Percentiles rank a stretch among this genome's conserved stretches.
Evolutionary conservation across 2,113 vertebrate species (phyloP).

Genomic region (Blennius ocellaris): DNA sequence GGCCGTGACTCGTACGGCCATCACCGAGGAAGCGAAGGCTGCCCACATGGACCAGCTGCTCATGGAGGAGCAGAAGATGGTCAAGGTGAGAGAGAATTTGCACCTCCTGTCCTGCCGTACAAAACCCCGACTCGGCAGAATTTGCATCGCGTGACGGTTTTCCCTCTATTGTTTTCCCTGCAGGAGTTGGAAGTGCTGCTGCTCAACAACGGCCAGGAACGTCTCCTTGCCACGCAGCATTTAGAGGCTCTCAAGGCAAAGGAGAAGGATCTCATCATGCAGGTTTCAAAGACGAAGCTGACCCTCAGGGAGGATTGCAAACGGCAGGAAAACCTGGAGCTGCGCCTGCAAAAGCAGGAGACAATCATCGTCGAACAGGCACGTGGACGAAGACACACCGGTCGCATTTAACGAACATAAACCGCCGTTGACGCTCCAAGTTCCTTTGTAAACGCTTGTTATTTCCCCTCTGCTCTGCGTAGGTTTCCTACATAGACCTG

Average conservation of each 20-base stretch:
- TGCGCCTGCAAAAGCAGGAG: constrained; percentile 85
- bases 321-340: constrained; percentile 83
- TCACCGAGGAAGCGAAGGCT: constrained; percentile 89
- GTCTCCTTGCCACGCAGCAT: constrained; percentile 84
- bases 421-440: too few relatives aligned
- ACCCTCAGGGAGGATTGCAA: constrained; percentile 81
- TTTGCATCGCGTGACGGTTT: background rate
- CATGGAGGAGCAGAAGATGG: constrained; percentile 86
- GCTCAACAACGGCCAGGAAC: constrained; percentile 77
- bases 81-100: constrained; percentile 83
- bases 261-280: constrained; percentile 82
- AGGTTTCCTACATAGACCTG: constrained; percentile 88
- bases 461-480: background rate
- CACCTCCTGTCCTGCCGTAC: too few relatives aligned
- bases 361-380: constrained; percentile 87
- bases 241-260: constrained; percentile 80
- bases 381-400: constrained; percentile 2
- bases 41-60: constrained; percentile 88
- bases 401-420: too few relatives aligned
- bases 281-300: constrained; percentile 82
- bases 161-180: constrained; percentile 31
- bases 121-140: too few relatives aligned
- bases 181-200: constrained; percentile 89
- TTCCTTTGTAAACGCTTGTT: too few relatives aligned
- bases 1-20: constrained; percentile 80